phyloP scores from a whole-genome alignment of 2,113 vertebrate genomes.

The Phoenicopterus ruber region DNA sequence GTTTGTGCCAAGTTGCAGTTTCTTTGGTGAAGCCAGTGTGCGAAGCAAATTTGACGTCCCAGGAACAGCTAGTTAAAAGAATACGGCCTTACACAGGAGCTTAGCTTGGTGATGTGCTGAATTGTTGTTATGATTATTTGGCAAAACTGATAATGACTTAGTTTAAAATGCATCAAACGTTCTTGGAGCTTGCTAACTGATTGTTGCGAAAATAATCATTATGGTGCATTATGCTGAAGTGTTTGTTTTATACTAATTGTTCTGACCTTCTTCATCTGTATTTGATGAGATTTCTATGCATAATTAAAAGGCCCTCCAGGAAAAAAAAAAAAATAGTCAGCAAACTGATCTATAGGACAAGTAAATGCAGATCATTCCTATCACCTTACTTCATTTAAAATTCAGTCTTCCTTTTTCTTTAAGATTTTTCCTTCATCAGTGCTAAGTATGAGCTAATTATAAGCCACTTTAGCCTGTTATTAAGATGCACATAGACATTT shows the following conservation, averaged over 20 bases:
- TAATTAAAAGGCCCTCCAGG: slow-evolving; percentile 51
- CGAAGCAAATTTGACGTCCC: neutral
- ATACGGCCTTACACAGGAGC: neutral
- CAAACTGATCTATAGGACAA: slow-evolving; percentile 14
- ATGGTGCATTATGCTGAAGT: slow-evolving; percentile 3
- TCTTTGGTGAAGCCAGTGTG: fast-evolving
- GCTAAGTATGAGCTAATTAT: neutral
- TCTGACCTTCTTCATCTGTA: slow-evolving; percentile 48
- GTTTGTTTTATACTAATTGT: slow-evolving; percentile 55
- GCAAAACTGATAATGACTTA: neutral
- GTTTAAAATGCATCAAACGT: neutral
- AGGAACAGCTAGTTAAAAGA: neutral
- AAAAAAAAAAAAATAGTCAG: neutral
- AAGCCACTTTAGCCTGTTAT: neutral
- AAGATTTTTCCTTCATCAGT: neutral
- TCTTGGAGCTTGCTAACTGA: neutral
- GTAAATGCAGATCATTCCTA: neutral
- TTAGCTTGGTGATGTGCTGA: neutral
- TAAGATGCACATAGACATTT: neutral
- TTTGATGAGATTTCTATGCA: slow-evolving; percentile 30
- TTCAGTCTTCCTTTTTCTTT: neutral
- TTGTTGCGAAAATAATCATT: neutral
- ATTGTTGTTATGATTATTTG: neutral
- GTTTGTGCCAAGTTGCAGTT: neutral
- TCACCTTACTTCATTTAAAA: neutral